Conservation (phyloP, 2,888 invertebrate genomes). For the Campaea margaritaria region DNA sequence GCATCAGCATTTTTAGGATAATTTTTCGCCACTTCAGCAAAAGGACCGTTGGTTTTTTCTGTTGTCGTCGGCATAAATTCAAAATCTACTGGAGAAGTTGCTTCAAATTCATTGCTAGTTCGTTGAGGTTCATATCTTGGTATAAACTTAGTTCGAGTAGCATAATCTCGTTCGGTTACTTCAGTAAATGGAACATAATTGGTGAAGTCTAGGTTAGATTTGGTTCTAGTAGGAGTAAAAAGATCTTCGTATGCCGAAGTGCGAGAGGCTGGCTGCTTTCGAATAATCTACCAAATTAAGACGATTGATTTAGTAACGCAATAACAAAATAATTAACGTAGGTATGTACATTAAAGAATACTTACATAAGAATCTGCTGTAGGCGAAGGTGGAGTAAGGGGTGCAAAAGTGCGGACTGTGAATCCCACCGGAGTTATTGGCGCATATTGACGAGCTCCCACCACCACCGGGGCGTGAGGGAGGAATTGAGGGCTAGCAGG, state of each 20-base stretch:
- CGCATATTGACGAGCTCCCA: constrained; percentile 64
- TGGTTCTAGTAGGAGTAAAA: constrained; percentile 53
- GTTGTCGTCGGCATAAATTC: constrained; percentile 14
- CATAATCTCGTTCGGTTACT: constrained; percentile 33
- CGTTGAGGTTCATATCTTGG: constrained; percentile 37
- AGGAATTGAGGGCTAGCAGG: constrained; percentile 71
- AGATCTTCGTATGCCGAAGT: constrained; percentile 38
- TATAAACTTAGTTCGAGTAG: constrained; percentile 40
- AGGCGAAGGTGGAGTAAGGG: constrained; percentile 55
- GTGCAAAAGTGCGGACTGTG: constrained; percentile 48
- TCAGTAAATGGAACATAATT: constrained; percentile 48
- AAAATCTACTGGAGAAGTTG: constrained; percentile 38
- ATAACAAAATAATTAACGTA: no score
- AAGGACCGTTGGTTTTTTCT: constrained; percentile 33
- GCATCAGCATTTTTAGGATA: constrained; percentile 53
- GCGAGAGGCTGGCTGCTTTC: no score
- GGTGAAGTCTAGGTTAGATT: constrained; percentile 25
- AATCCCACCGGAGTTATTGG: constrained; percentile 72
- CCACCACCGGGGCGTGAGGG: constrained; percentile 49
- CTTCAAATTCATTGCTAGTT: constrained; percentile 35
- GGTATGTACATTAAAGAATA: constrained; percentile 17
- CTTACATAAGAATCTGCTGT: constrained; percentile 51
- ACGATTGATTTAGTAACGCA: no score
- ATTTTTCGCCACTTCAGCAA: constrained; percentile 40
- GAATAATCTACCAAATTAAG: no score